Base-by-base conservation (phyloP, 2,888 invertebrate genomes). In the Lasioglossum oenotherae region DNA sequence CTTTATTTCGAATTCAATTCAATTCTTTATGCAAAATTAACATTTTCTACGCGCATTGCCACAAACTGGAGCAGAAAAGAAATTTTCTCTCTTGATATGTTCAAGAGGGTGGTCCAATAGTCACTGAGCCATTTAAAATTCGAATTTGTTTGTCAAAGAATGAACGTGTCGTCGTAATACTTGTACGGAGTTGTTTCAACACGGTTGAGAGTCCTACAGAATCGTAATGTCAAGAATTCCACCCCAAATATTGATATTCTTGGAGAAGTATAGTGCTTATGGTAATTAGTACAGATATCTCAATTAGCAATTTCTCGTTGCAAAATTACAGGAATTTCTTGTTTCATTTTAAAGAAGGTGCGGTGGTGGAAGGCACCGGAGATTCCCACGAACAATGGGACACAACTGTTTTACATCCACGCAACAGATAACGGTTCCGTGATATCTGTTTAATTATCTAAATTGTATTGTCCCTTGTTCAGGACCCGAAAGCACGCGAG, bases 361-460 rank as follows among this genome's bases (percentile, higher is more conserved):
- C 35, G 73, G 67, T 72, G 41, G 46, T 6, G 16, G 38, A 31
- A 60, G 16, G 27, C 67, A 76, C 76, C 78, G 85, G 78, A 80
- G 82, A 82, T 87, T 84, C 80, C 78, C 84, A 71, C 64, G 82
- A 81, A 84, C 81, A 79, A 78, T 80, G 77, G 78, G 77, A 75
- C 81, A 78, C 72, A 78, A 86, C 84, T 88, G 87, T 89, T 91
- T 92, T 89, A 90, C 91, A 93, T 92, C 89, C 88, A 77, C 86
- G 82, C 89, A 27, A 72, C 74, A 80, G 90, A 89, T 89, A 90
- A 87, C 89, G 78, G 80, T 78, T 57, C 89, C 73, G 81, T 85
- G 93, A 91, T 93, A 93, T 93, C 93, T 92, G 91, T 92, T 93
- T 92, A 92, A 93, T 93, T 93, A 93, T 93, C 93, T 93, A 93